Conservation (phyloP, 2,888 invertebrate genomes). For the Opisthograptis luteolata region DNA sequence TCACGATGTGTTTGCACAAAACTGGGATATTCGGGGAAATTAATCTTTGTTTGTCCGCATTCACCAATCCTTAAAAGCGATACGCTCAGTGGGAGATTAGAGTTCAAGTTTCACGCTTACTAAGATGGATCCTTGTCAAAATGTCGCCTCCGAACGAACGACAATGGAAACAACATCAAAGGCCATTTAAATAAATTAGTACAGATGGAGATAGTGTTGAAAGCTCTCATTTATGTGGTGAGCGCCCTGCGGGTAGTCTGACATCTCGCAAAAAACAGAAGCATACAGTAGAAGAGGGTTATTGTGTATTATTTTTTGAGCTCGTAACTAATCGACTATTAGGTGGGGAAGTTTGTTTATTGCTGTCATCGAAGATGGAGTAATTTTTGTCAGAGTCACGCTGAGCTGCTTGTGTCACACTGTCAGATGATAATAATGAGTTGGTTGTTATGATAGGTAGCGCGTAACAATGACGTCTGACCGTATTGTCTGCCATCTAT, state of each 20-base stretch:
- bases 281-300: constrained; percentile 57
- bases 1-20: constrained; percentile 67
- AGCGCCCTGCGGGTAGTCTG: constrained; percentile 50
- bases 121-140: constrained; percentile 47
- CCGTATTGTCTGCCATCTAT: constrained; percentile 38
- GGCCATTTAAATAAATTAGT: constrained; percentile 37
- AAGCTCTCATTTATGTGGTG: constrained; percentile 59
- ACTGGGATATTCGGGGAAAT: constrained; percentile 62
- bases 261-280: constrained; percentile 55
- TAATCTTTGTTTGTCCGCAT: constrained; percentile 71
- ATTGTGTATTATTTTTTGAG: constrained; percentile 57
- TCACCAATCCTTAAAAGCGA: constrained; percentile 61
- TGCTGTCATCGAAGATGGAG: constrained; percentile 29
- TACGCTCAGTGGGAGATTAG: constrained; percentile 53
- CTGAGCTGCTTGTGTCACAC: constrained; percentile 30
- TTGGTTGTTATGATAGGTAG: constrained; percentile 29
- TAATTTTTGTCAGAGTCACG: constrained; percentile 38
- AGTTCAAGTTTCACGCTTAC: constrained; percentile 52
- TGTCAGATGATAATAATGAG: constrained; percentile 32
- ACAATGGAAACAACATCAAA: constrained; percentile 38
- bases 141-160: constrained; percentile 44
- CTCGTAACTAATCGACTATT: constrained; percentile 53
- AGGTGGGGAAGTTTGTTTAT: constrained; percentile 35
- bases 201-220: constrained; percentile 48
- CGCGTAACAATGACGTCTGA: constrained; percentile 33